A percentile compares a stretch with the other conserved stretches of the same genome.
phyloP scores from a whole-genome alignment of 2,888 invertebrate genomes.

The Heliconius erato region DNA sequence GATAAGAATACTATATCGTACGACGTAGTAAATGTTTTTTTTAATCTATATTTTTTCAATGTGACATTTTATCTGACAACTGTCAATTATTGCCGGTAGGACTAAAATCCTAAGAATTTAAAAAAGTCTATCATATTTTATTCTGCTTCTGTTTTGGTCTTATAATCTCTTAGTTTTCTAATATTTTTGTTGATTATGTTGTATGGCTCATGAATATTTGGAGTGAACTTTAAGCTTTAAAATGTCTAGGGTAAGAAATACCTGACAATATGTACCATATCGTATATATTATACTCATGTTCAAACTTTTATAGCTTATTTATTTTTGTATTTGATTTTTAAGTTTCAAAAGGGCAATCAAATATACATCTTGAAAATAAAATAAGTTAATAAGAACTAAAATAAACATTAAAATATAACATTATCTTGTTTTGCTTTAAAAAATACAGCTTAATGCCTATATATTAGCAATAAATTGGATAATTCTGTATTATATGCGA shows the following conservation, averaged over 20 bases:
- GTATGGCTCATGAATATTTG: not conserved
- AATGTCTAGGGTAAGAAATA: slow-evolving; percentile 51
- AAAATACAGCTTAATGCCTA: not conserved
- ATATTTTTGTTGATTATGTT: not conserved
- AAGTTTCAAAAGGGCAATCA: not conserved
- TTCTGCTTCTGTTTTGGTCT: not conserved
- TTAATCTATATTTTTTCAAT: slow-evolving; percentile 5
- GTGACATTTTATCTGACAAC: not conserved
- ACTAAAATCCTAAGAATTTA: slow-evolving; percentile 4
- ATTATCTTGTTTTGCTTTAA: not conserved
- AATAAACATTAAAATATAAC: not conserved
- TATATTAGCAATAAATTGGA: not conserved
- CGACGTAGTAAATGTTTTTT: not conserved
- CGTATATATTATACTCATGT: slow-evolving; percentile 2
- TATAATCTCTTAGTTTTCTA: not conserved
- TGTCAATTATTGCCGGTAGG: slow-evolving; percentile 3
- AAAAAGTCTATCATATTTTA: not conserved
- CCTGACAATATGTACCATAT: not conserved
- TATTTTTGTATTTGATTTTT: not conserved
- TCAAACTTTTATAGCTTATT: not conserved
- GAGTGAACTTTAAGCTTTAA: slow-evolving; percentile 11
- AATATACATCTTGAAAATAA: not conserved
- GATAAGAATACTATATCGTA: not conserved
- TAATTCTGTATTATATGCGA: not conserved
- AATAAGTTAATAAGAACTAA: not conserved